Percentiles rank a stretch among this genome's conserved stretches.
phyloP scores from a whole-genome alignment of 2,113 vertebrate species.

The Odocoileus virginianus region DNA sequence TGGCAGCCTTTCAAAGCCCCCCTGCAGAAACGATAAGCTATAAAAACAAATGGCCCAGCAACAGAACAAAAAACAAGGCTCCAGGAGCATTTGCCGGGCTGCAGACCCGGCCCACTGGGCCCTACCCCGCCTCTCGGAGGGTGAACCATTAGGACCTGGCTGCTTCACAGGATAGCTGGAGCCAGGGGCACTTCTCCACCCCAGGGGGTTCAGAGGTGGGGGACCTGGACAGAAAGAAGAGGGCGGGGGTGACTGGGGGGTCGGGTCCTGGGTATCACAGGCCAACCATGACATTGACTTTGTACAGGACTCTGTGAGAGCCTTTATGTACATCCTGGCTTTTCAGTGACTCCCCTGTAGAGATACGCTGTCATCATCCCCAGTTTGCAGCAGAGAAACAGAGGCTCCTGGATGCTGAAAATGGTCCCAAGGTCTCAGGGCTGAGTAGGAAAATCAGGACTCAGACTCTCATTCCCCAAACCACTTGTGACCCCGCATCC shows the following conservation, averaged over 20 bases:
- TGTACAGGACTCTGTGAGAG: neutral
- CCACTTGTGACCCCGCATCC: neutral
- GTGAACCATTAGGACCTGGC: neutral
- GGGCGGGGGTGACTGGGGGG: fast-evolving
- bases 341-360: fast-evolving
- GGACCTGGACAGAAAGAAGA: neutral
- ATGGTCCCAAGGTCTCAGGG: neutral
- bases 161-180: neutral
- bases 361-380: fast-evolving
- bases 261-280: fast-evolving
- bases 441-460: neutral
- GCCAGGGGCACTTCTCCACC: neutral
- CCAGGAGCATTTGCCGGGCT: constrained; percentile 61
- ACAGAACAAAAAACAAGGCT: constrained; percentile 76
- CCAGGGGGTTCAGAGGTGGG: neutral
- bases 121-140: neutral
- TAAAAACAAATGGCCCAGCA: constrained; percentile 79
- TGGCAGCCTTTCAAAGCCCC: constrained; percentile 78
- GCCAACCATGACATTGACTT: fast-evolving
- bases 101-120: constrained; percentile 36
- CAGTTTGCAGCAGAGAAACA: neutral
- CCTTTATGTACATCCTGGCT: fast-evolving
- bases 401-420: neutral
- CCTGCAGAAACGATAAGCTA: constrained; percentile 77
- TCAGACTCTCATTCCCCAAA: neutral